Percentiles rank a stretch among this genome's conserved stretches.
These are phyloP conservation scores for Chaetogeoica ovagalla DNA, from an alignment of 2,888 invertebrate species.

Conservation along the genomic window DNA sequence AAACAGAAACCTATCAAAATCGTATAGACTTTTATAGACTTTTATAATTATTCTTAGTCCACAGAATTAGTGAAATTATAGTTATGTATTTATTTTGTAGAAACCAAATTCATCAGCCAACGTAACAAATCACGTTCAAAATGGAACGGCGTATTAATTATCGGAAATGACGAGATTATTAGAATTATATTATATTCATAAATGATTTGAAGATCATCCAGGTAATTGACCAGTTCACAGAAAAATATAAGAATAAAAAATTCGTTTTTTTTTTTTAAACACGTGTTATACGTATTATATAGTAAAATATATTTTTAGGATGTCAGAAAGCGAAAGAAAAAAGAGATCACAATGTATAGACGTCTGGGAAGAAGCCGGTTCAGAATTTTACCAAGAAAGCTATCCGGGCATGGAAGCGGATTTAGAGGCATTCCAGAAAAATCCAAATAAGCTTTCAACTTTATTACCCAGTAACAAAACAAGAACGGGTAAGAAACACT, in stretches of 20 bases:
- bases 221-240: no score
- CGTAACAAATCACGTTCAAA: no score
- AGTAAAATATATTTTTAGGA: background rate
- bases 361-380: constrained; percentile 83
- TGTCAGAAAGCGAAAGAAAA: constrained; percentile 58
- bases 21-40: no score
- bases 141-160: background rate
- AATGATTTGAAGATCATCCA: background rate
- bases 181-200: background rate
- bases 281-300: background rate
- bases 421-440: constrained; percentile 68
- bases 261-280: no score
- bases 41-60: background rate
- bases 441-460: constrained; percentile 76
- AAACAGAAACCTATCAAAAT: background rate
- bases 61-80: background rate
- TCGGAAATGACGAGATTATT: background rate
- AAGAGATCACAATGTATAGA: constrained; percentile 65
- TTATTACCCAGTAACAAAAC: constrained; percentile 76
- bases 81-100: constrained; percentile 8
- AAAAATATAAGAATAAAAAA: no score
- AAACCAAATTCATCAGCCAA: background rate
- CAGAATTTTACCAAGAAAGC: constrained; percentile 82
- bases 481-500: constrained; percentile 54
- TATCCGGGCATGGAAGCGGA: constrained; percentile 74